Evolutionary conservation across 2,113 vertebrate species (phyloP), one percentile per base, ranked within the genome.

Genomic region (Hemicordylus capensis): DNA sequence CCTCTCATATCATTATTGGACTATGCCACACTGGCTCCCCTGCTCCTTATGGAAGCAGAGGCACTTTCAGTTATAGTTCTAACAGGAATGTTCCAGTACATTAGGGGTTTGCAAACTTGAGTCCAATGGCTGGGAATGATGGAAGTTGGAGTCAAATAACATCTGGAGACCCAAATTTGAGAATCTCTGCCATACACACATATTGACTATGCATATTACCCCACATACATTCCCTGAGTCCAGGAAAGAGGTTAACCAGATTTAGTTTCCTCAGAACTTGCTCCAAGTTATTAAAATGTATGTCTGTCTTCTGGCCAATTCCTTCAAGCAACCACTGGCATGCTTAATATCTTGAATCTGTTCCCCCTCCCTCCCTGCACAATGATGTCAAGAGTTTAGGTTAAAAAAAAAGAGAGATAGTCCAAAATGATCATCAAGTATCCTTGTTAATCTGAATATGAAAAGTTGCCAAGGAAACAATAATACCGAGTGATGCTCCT

Each of bases 401-500:
- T 22, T 73, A 78, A 28, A 1, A 31, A 1, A 11, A 39, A 1
- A 24, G 46, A 22, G 39, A 39, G 37, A 81, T 70, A 77, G 86
- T 54, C 28, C 37, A 39, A 70, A 70, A 46, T 19, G 46, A 89
- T 24, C 26, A 48, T 48, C 6, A 73, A 67, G 37, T 81, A 56
- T 37, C 44, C 76, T 31, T n/a, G 14, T 34, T 46, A 80, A 42
- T 58, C 37, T 28, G 37, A 48, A 8, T 12, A 64, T 37, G 54
- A 69, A 58, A 56, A 59, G 92, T 94, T 95, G 89, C 94, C 92
- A 93, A 93, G 93, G 95, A 69, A 88, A 96, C 87, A 46, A n/a
- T 85, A 88, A 76, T 61, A 66, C 31, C 59, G 48, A 82, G 83
- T 10, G 6, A 88, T 61, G 83, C 19, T 14, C 89, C 87, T 63